Evolutionary conservation across 1,140 invertebrate genomes (phyloP), one percentile per base, ranked within the genome.

Genomic region (Physella acuta): DNA sequence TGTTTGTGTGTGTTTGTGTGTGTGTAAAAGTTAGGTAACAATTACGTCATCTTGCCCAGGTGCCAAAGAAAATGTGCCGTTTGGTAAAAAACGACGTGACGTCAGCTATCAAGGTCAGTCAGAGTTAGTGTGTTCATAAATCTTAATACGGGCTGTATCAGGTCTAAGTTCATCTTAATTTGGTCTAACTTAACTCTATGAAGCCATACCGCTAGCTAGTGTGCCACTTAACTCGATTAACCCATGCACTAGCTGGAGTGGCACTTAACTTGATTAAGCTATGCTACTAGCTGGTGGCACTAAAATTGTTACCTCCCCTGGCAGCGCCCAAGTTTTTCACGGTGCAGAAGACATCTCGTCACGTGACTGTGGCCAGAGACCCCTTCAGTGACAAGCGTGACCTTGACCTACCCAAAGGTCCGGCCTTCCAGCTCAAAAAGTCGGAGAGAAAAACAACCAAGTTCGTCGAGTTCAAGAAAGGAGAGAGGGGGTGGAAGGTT

Each of bases 311-410:
- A n/a, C n/a, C n/a, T n/a, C n/a, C n/a, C n/a, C n/a, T n/a, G n/a
- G n/a, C 24, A 78, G 76, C 76, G 4, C 76, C 77, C 1, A 67
- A 71, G 39, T 51, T 73, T 26, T 78, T 78, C 52, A 64, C 49
- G 30, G 56, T 74, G 8, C 67, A 71, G 65, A 77, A 76, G 65
- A 62, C 55, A 8, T 36, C 62, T 1, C 34, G 64, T 17, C 63
- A 70, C 28, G 37, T 58, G 20, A 76, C 76, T 26, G 67, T 68
- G 4, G 63, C 75, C 33, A 65, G 49, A 26, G 74, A 75, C 33
- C 77, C 77, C 17, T 78, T 78, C 73, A 77, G 74, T 56, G 73
- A 61, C 8, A 68, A 78, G 39, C 36, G 77, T 5, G 34, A 64
- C 17, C 71, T 72, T 20, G 65, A 77, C 70, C 20, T 78, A 1